Base-by-base conservation (phyloP, 2,888 invertebrate species). In the Gari tellinella region DNA sequence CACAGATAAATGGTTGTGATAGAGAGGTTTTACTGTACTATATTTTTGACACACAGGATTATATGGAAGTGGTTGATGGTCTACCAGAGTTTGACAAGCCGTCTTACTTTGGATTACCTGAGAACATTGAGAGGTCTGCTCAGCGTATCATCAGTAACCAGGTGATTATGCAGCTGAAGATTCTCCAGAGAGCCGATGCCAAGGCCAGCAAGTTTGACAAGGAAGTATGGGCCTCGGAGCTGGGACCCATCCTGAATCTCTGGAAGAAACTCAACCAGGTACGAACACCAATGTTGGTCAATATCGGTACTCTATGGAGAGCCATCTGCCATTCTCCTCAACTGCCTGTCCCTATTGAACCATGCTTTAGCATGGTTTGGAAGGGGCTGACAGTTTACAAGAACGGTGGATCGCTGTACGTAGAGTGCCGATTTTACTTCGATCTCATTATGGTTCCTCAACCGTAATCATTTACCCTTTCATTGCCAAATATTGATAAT, bases 41-140 rank as follows among this genome's bases (percentile, higher is more conserved):
- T n/a, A n/a, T n/a, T n/a, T n/a, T n/a, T n/a, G n/a, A n/a, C n/a
- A n/a, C n/a, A n/a, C 91, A 96, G 94, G 96, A 95, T 57, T 95
- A 95, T 85, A 85, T 94, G 3, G 93, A 94, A 10, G 92, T 94
- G 0, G 94, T 97, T 64, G 94, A 94, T 57, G 93, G 93, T 31
- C 92, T 97, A 49, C 94, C 96, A 0, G 95, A 95, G 73, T 93
- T 93, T 58, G 97, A 97, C 90, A 93, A 94, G 15, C 96, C 97
- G 0, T 93, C 94, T 7, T 94, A 95, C 85, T 95, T 97, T 86
- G 96, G 97, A 2, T 93, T 98, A 53, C 96, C 98, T 0, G 95
- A 95, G 58, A 98, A 98, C 90, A 96, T 97, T 69, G 95, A 96
- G 79, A 93, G 95, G 58, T 95, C 96, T 10, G 96, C 96, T 94